Evolutionary conservation across 35 echinoderm and acorn worm genomes (phyloP).

Genomic region (Eucidaris tribuloides): DNA sequence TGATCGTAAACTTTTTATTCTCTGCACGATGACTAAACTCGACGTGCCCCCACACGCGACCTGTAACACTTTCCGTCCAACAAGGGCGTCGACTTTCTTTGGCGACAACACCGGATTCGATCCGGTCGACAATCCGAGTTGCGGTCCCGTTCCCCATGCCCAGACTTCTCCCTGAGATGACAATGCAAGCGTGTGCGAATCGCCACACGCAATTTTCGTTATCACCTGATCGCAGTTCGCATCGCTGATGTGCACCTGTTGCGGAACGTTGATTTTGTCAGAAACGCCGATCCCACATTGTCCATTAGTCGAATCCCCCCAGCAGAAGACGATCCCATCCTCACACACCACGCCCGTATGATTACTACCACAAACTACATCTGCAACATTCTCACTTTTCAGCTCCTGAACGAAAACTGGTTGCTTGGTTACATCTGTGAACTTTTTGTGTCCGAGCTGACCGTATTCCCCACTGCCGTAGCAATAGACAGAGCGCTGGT

Average conservation of each 20-base stretch:
- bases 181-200: slow-evolving; percentile 83
- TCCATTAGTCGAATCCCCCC: slow-evolving; percentile 80
- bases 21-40: slow-evolving; percentile 83
- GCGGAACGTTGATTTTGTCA: slow-evolving; percentile 75
- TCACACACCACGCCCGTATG: slow-evolving; percentile 92
- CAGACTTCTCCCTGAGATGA: slow-evolving; percentile 84
- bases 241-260: slow-evolving; percentile 72
- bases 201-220: slow-evolving; percentile 86
- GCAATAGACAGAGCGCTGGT: slow-evolving; percentile 70
- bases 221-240: slow-evolving; percentile 70
- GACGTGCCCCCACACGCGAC: slow-evolving; percentile 71
- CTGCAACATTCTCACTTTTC: slow-evolving; percentile 90
- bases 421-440: slow-evolving; percentile 88
- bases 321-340: slow-evolving; percentile 99
- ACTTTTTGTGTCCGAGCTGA: slow-evolving; percentile 93
- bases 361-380: slow-evolving; percentile 92
- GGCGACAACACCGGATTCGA: slow-evolving; percentile 69
- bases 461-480: slow-evolving; percentile 78
- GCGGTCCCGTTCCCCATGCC: slow-evolving; percentile 90
- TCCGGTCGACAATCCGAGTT: slow-evolving; percentile 85
- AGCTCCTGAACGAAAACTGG: slow-evolving; percentile 87
- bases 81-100: slow-evolving; percentile 68
- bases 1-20: slow-evolving; percentile 53
- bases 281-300: slow-evolving; percentile 70
- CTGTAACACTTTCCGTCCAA: slow-evolving; percentile 78